These are phyloP conservation scores for Adelognathus sp. DNA, from an alignment of 2,888 invertebrate genomes.

Conservation along the genomic window DNA sequence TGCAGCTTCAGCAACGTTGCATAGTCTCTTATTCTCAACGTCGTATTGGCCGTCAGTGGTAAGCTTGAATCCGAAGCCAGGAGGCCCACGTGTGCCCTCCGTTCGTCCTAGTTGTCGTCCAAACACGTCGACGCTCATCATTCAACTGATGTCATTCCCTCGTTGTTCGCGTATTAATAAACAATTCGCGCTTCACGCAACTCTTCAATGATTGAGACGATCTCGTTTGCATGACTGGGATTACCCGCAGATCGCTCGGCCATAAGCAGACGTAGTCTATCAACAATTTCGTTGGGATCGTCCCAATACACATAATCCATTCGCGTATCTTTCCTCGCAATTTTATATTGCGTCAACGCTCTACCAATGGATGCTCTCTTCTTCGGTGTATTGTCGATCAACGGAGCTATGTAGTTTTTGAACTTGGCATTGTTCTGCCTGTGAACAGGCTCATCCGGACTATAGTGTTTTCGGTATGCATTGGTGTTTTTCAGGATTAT, in stretches of 20 bases:
- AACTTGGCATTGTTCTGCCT: constrained; percentile 33
- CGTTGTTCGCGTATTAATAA: not conserved
- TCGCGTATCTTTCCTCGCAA: too few species aligned
- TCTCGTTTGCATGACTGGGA: constrained; percentile 54
- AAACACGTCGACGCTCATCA: too few species aligned
- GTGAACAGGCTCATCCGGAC: constrained; percentile 4
- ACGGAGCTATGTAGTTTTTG: constrained; percentile 20
- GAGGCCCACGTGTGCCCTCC: constrained; percentile 26
- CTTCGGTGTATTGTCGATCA: not conserved
- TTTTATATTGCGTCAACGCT: constrained; percentile 19
- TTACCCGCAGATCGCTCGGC: too few species aligned
- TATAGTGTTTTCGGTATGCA: constrained; percentile 42
- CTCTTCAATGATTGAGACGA: constrained; percentile 54
- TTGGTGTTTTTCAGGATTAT: constrained; percentile 33
- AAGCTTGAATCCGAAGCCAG: constrained; percentile 33
- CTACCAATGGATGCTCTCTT: constrained; percentile 2
- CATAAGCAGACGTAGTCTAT: too few species aligned
- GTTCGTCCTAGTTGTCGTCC: too few species aligned
- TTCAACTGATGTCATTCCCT: not conserved
- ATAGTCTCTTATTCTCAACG: constrained; percentile 33
- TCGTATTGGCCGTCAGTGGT: constrained; percentile 35
- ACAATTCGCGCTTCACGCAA: constrained; percentile 20
- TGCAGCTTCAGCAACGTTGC: constrained; percentile 23
- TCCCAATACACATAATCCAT: too few species aligned
- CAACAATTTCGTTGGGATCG: constrained; percentile 44